Evolutionary conservation across 2,888 invertebrate species (phyloP), one percentile per base, ranked within the genome.

Genomic region (Eupithecia inturbata): DNA sequence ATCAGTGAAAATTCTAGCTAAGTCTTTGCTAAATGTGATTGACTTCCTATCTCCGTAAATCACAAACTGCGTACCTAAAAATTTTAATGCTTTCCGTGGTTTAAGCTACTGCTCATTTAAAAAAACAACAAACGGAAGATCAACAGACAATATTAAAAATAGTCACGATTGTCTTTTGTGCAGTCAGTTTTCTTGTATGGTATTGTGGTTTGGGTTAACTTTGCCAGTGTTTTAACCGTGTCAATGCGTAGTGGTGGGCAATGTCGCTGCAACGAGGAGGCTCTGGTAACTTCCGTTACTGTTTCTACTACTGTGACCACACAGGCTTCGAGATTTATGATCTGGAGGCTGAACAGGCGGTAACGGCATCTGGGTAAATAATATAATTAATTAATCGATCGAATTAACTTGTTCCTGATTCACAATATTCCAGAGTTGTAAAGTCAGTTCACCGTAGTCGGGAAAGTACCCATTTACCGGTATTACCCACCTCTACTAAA

Each of bases 321-420:
- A 87, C 90, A 66, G 94, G 92, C 77, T 94, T 93, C 83, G 94
- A 93, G 82, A 91, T 94, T 78, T 93, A 93, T 83, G 93, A 94
- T 82, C 57, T 93, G 88, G 93, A 92, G 81, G 82, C 87, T 71
- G 88, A 88, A 77, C 81, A 87, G 81, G 75, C 83, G 76, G 78
- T 82, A 78, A 79, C 82, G 75, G 82, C 79, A 64, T 60, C 76
- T 80, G 73, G 88, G 89, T 89, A 84, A 82, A 41, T 72, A n/a
- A 62, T 19, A 45, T 60, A 12, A 22, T 39, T 1, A 39, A 39
- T 39, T 12, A n/a, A n/a, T n/a, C n/a, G n/a, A n/a, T n/a, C n/a
- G n/a, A n/a, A n/a, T n/a, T n/a, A n/a, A n/a, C n/a, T n/a, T n/a
- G n/a, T n/a, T n/a, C n/a, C n/a, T 14, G 12, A 26, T 60, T 6